Base-by-base conservation (phyloP, 2,113 vertebrate genomes). In the Baryphthengus martii region DNA sequence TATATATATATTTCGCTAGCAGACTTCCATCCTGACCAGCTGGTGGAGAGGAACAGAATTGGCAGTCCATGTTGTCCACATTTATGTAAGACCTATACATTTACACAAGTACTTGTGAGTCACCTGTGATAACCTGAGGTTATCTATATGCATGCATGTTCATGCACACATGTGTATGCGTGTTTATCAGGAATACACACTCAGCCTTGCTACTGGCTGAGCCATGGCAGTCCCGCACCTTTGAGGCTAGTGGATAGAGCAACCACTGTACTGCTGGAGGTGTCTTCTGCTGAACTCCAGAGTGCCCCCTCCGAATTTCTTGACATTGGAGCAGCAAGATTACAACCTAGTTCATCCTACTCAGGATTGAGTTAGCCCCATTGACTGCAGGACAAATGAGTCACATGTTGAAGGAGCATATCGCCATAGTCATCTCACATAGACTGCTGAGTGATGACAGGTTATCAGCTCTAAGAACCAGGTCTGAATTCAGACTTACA, bases 151-250 rank as follows among this genome's bases (percentile, higher is more conserved):
- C 3, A 3, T 14, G 19, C 6, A 8, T 3, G 3, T 29, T 3
- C 26, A 35, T 40, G 31, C 8, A 8, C 17, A 31, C 42, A 6
- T 4, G 6, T n/a, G 4, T 33, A 35, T 40, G 25, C 6, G 5
- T 11, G 15, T 2, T 14, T 9, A 2, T 15, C 16, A 16, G 8
- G 3, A 53, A 37, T 2, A 11, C 3, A 9, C 23, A 11, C 29
- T 47, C 17, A 58, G 7, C n/a, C 62, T 81, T 52, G 67, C 20
- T 67, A 13, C 21, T 42, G 17, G 6, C 47, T 47, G 26, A 80
- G 3, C 10, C 47, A 49, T 8, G 10, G 6, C 39, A 74, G 21
- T 14, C 61, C 35, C 7, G 2, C 5, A 59, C 25, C 39, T 65
- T 10, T 39, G 40, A 35, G 16, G 9, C 7, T 23, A 39, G 17